A percentile compares a stretch with the other conserved stretches of the same genome.
Conservation (phyloP, 2,888 invertebrate genomes). For the Chrysolina haemoptera region DNA sequence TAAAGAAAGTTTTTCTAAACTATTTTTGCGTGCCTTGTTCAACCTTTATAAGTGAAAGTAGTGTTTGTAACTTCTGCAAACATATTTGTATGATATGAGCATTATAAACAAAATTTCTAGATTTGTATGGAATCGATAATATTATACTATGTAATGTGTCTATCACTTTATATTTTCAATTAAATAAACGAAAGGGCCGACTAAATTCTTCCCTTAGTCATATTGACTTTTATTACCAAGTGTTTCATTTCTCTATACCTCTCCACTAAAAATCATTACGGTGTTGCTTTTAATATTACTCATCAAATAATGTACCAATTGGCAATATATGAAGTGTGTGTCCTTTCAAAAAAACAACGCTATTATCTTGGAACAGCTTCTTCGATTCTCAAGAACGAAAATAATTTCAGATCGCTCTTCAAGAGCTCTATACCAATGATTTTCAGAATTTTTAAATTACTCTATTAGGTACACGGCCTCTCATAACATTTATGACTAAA, state of each 20-base stretch:
- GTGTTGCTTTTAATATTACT: too few species aligned
- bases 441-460: too few species aligned
- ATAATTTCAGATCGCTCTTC: too few species aligned
- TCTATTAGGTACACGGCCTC: too few species aligned
- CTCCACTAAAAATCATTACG: neutral
- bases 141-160: slow-evolving; percentile 61
- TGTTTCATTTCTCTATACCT: slow-evolving; percentile 54
- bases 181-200: slow-evolving; percentile 67
- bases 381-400: too few species aligned
- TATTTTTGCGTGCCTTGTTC: slow-evolving; percentile 69
- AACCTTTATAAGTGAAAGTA: slow-evolving; percentile 64
- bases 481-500: too few species aligned
- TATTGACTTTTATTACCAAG: slow-evolving; percentile 65
- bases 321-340: too few species aligned
- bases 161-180: slow-evolving; percentile 69
- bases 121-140: slow-evolving; percentile 66
- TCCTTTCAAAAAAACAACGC: too few species aligned
- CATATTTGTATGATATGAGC: slow-evolving; percentile 57
- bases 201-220: slow-evolving; percentile 67
- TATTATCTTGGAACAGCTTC: too few species aligned
- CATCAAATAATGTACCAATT: too few species aligned
- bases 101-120: slow-evolving; percentile 63
- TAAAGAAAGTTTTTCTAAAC: slow-evolving; percentile 61
- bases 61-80: slow-evolving; percentile 60
- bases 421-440: too few species aligned